Conservation (phyloP, 2,113 vertebrate species). For the Hemiscyllium ocellatum region DNA sequence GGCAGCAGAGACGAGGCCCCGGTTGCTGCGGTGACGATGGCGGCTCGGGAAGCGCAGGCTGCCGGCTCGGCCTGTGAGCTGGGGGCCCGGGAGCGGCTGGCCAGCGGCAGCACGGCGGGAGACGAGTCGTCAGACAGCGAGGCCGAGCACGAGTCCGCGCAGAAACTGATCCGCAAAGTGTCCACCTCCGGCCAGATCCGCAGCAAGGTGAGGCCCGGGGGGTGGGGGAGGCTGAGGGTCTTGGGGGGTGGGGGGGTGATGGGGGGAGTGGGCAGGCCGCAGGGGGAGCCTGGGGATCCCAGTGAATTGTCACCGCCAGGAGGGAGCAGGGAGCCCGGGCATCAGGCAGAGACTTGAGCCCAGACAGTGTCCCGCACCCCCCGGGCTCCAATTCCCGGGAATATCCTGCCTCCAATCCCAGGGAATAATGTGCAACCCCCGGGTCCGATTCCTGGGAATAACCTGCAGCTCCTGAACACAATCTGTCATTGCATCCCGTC, state of each 20-base stretch:
- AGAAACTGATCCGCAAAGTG: conserved; percentile 91
- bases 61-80: conserved; percentile 23
- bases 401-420: background rate
- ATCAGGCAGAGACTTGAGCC: background rate
- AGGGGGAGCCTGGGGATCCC: background rate
- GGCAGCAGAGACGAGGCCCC: background rate
- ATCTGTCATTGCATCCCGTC: background rate
- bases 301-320: background rate
- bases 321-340: background rate
- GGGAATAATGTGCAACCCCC: no score
- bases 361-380: background rate
- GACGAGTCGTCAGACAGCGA: conserved; percentile 87
- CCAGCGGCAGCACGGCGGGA: conserved; percentile 59
- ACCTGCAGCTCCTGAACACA: background rate
- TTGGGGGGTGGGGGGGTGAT: background rate
- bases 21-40: conserved; percentile 35
- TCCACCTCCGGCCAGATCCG: conserved; percentile 92
- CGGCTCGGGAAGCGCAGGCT: conserved; percentile 29
- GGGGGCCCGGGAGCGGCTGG: conserved; percentile 46
- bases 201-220: conserved; percentile 72
- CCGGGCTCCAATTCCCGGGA: background rate
- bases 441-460: background rate
- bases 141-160: conserved; percentile 79
- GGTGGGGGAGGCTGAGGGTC: conserved; percentile 38
- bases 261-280: background rate